Evolutionary conservation across 1,140 invertebrate genomes (phyloP).

Genomic region (Euwallacea fornicatus): DNA sequence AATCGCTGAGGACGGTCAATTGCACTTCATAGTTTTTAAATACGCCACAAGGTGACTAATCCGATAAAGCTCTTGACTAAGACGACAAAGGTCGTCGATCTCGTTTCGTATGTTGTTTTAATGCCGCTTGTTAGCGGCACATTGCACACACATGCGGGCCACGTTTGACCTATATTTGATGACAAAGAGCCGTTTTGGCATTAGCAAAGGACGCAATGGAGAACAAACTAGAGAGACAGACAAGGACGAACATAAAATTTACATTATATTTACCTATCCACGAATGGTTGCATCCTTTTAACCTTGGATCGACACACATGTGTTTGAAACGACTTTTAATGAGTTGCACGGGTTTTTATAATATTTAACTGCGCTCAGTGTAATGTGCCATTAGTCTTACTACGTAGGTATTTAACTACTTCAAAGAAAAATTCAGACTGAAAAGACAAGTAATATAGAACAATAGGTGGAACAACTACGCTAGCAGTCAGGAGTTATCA

Average conservation of each 20-base stretch:
- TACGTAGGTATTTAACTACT: too few species aligned
- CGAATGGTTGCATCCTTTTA: constrained; percentile 14
- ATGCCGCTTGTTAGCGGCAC: background rate
- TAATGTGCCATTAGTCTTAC: background rate
- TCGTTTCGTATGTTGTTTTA: background rate
- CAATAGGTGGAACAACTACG: too few species aligned
- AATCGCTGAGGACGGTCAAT: too few species aligned
- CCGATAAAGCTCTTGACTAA: constrained; percentile 13
- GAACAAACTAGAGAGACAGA: background rate
- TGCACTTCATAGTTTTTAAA: too few species aligned
- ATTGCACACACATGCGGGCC: constrained; percentile 3
- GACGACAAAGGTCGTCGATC: constrained; percentile 12
- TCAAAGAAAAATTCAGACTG: too few species aligned
- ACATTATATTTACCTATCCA: constrained; percentile 5
- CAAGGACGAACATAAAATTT: background rate
- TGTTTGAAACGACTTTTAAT: constrained; percentile 14
- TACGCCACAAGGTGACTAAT: constrained; percentile 16
- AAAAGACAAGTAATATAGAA: too few species aligned
- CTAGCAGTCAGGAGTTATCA: too few species aligned
- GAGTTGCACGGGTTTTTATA: constrained; percentile 9
- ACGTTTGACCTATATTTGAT: background rate
- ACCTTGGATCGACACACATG: constrained; percentile 10
- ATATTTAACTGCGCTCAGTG: background rate
- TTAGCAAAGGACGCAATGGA: background rate
- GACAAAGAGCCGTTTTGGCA: background rate